phyloP scores from a whole-genome alignment of 2,113 vertebrate genomes.

The Galeopterus variegatus region DNA sequence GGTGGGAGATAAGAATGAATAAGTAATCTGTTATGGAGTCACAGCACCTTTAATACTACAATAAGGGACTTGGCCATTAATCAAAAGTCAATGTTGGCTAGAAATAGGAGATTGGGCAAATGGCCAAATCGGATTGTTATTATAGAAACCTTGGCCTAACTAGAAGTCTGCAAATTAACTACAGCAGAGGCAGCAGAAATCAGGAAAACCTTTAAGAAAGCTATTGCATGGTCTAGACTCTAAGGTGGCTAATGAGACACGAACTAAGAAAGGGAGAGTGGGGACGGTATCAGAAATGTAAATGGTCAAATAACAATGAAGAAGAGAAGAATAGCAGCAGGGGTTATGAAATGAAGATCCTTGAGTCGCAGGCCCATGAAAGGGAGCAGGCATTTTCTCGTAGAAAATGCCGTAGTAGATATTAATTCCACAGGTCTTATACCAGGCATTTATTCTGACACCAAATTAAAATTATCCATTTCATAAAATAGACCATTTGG shows the following conservation, averaged over 20 bases:
- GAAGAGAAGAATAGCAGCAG: neutral
- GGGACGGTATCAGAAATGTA: neutral
- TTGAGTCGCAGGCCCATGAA: neutral
- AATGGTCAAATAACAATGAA: neutral
- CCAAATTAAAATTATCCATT: slow-evolving; percentile 1
- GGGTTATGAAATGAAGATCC: neutral
- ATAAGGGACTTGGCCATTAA: neutral
- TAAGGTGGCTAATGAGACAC: neutral
- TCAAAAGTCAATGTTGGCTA: neutral
- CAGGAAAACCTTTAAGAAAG: neutral
- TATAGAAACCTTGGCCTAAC: neutral
- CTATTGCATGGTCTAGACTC: neutral
- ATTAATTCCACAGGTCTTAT: neutral
- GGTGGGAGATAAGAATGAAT: neutral
- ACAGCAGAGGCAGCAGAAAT: neutral
- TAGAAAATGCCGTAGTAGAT: neutral
- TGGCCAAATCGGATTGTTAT: neutral
- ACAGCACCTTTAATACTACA: neutral
- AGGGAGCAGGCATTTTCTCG: neutral
- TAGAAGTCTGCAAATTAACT: neutral
- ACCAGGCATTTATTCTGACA: neutral
- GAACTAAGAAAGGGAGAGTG: neutral
- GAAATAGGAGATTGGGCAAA: neutral
- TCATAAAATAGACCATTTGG: slow-evolving; percentile 24
- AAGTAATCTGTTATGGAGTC: neutral